Percentiles rank a stretch among this genome's conserved stretches.
Evolutionary conservation across 1,140 invertebrate species (phyloP).

Genomic region (Thaumetopoea pityocampa): DNA sequence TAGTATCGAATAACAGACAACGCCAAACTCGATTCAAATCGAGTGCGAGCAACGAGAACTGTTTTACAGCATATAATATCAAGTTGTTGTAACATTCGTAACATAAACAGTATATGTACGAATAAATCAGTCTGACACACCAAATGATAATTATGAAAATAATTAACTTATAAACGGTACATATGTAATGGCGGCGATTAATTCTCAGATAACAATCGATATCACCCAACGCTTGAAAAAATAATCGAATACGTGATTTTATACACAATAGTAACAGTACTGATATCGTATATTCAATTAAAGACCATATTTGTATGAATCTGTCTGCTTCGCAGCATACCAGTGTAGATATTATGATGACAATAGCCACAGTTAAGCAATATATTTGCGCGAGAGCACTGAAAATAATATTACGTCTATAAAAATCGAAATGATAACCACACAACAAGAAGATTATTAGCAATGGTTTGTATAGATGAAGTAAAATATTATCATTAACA

Average conservation of each 20-base stretch:
- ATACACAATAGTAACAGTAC: slow-evolving; percentile 35
- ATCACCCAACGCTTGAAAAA: slow-evolving; percentile 31
- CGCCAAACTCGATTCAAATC: slow-evolving; percentile 58
- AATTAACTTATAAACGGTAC: slow-evolving; percentile 22
- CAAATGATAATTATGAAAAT: slow-evolving; percentile 33
- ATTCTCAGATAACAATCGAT: slow-evolving; percentile 48
- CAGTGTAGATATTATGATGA: slow-evolving; percentile 30
- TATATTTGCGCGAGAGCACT: slow-evolving; percentile 32
- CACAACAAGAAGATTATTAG: slow-evolving; percentile 40
- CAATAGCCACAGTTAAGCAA: slow-evolving; percentile 28
- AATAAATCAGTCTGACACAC: slow-evolving; percentile 37
- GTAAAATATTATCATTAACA: neutral
- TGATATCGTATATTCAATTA: slow-evolving; percentile 43
- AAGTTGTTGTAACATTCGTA: slow-evolving; percentile 33
- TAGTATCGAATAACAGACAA: slow-evolving; percentile 40
- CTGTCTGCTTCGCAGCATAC: slow-evolving; percentile 34
- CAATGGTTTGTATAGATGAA: slow-evolving; percentile 38
- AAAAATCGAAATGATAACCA: slow-evolving; percentile 49
- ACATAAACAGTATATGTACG: slow-evolving; percentile 30
- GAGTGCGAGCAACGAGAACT: slow-evolving; percentile 40
- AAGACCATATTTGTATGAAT: slow-evolving; percentile 41
- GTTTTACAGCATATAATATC: slow-evolving; percentile 32
- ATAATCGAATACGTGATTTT: slow-evolving; percentile 32
- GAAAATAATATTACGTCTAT: slow-evolving; percentile 27
- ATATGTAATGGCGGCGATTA: slow-evolving; percentile 24